A percentile compares a stretch with the other conserved stretches of the same genome.
These are phyloP conservation scores for Drosophila dunni DNA, from an alignment of 1,140 invertebrate species.

Conservation along the genomic window DNA sequence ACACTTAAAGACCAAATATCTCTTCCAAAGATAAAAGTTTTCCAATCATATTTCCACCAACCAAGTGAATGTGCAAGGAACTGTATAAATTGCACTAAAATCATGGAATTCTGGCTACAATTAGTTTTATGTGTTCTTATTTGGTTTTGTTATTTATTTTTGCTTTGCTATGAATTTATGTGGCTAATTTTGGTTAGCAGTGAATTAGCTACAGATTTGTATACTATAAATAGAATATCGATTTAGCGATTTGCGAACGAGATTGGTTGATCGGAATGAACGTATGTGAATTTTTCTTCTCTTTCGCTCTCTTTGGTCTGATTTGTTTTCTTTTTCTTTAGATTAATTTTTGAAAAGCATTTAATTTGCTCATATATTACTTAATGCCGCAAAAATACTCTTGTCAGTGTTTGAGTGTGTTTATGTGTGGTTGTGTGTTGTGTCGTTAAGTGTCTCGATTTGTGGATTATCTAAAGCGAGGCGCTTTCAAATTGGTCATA, in stretches of 20 bases:
- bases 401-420: constrained; percentile 40
- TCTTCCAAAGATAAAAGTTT: constrained; percentile 44
- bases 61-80: constrained; percentile 30
- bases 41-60: constrained; percentile 45
- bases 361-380: constrained; percentile 57
- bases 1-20: background rate
- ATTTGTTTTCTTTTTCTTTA: constrained; percentile 46
- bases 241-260: constrained; percentile 64
- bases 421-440: constrained; percentile 36
- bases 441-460: constrained; percentile 20
- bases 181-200: constrained; percentile 63
- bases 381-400: constrained; percentile 71
- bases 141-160: constrained; percentile 36
- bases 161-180: constrained; percentile 62
- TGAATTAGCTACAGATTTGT: constrained; percentile 49
- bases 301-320: constrained; percentile 79
- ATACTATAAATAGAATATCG: constrained; percentile 24
- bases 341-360: constrained; percentile 57
- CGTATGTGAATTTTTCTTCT: constrained; percentile 76
- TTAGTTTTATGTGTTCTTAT: constrained; percentile 5
- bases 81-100: constrained; percentile 47
- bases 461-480: constrained; percentile 40
- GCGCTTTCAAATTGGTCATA: constrained; percentile 24
- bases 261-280: constrained; percentile 66
- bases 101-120: constrained; percentile 51